Conservation (phyloP, 1,140 invertebrate species). For the Diorhabda carinulata region DNA sequence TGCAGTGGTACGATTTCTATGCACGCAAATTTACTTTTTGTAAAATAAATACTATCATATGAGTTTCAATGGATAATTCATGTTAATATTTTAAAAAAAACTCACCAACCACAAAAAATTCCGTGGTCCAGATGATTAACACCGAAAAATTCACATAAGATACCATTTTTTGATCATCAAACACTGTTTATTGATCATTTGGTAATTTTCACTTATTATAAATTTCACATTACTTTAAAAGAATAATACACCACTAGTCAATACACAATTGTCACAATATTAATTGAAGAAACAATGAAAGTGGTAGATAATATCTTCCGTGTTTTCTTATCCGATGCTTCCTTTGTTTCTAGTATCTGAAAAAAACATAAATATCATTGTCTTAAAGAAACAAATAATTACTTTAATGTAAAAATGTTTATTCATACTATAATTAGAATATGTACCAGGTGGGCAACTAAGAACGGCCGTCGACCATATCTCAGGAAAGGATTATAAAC, state of each 20-base stretch:
- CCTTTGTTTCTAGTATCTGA: not conserved
- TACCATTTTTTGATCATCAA: not conserved
- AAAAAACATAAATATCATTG: not conserved
- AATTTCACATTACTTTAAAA: not conserved
- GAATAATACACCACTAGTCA: not conserved
- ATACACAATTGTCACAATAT: not conserved
- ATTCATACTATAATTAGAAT: not conserved
- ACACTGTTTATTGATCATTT: constrained; percentile 6
- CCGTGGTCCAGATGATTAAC: not conserved
- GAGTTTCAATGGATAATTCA: too few relatives aligned
- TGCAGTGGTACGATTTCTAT: too few relatives aligned
- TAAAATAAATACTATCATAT: too few relatives aligned
- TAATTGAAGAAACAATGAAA: not conserved
- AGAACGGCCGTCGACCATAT: not conserved
- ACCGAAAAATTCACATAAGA: constrained; percentile 8
- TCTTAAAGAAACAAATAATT: not conserved
- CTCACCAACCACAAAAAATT: constrained; percentile 1
- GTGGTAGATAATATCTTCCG: not conserved
- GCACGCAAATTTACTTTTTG: too few relatives aligned
- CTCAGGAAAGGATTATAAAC: too few relatives aligned
- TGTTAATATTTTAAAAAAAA: not conserved
- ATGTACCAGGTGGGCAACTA: not conserved
- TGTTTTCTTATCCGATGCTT: not conserved
- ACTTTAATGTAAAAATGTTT: not conserved
- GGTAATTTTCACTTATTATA: not conserved